Evolutionary conservation across 2,888 invertebrate species (phyloP).

Genomic region (Pammene aurita): DNA sequence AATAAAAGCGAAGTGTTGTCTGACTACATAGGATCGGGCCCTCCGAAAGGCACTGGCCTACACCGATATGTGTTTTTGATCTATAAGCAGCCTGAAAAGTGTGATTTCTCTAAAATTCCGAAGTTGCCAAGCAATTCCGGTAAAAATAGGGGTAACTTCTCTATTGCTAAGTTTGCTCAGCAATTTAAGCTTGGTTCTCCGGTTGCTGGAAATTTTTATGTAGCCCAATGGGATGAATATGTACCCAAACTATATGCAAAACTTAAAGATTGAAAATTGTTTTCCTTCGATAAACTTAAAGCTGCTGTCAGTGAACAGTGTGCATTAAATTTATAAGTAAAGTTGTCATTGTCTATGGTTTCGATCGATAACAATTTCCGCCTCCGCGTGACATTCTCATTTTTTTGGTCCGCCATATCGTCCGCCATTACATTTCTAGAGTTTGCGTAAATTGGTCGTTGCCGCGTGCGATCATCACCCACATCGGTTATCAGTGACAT

Average conservation of each 20-base stretch:
- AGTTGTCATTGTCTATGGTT: conserved; percentile 67
- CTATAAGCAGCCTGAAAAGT: conserved; percentile 83
- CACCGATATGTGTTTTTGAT: conserved; percentile 88
- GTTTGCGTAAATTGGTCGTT: conserved; percentile 81
- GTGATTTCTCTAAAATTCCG: conserved; percentile 66
- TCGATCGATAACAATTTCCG: conserved; percentile 76
- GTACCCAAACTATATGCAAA: conserved; percentile 78
- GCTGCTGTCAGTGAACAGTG: conserved; percentile 48
- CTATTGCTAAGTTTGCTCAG: conserved; percentile 82
- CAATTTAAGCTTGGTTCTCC: conserved; percentile 84
- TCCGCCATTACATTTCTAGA: conserved; percentile 80
- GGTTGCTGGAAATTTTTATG: conserved; percentile 85
- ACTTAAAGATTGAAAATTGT: conserved; percentile 61
- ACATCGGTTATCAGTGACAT: conserved; percentile 75
- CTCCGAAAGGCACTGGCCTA: conserved; percentile 88
- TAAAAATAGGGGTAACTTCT: conserved; percentile 82
- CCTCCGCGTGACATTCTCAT: conserved; percentile 81
- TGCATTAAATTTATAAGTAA: conserved; percentile 48
- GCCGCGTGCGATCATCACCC: conserved; percentile 61
- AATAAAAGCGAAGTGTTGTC: conserved; percentile 85
- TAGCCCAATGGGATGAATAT: conserved; percentile 84
- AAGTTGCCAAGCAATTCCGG: conserved; percentile 76
- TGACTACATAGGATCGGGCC: conserved; percentile 86
- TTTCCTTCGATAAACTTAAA: background rate
- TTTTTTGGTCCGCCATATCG: conserved; percentile 66